Evolutionary conservation across 2,888 invertebrate genomes (phyloP).

Genomic region (Mantis religiosa): DNA sequence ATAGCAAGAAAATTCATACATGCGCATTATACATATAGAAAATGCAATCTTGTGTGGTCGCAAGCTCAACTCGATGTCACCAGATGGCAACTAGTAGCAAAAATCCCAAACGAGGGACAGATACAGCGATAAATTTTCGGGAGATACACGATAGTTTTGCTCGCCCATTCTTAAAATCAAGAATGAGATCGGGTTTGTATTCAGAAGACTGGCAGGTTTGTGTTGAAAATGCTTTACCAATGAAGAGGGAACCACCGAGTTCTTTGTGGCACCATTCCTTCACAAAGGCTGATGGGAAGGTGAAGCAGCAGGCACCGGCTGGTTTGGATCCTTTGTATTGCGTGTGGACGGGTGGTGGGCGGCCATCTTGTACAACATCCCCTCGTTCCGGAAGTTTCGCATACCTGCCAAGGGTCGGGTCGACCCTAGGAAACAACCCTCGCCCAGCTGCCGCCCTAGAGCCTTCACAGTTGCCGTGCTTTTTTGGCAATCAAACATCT

Average conservation of each 20-base stretch:
- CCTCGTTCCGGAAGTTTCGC: conserved; percentile 7
- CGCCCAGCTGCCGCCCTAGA: background rate
- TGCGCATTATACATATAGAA: too few relatives aligned
- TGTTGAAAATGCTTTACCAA: too few relatives aligned
- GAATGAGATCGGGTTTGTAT: too few relatives aligned
- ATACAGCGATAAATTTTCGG: background rate
- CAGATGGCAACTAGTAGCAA: too few relatives aligned
- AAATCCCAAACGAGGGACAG: too few relatives aligned
- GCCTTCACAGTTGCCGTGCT: background rate
- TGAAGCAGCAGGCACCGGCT: background rate
- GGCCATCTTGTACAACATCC: background rate
- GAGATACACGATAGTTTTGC: background rate
- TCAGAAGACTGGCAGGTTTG: too few relatives aligned
- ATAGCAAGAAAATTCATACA: too few relatives aligned
- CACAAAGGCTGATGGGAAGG: too few relatives aligned
- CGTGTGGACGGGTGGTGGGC: background rate
- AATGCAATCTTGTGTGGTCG: too few relatives aligned
- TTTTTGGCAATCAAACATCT: background rate
- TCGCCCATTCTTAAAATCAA: background rate
- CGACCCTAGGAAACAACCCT: background rate
- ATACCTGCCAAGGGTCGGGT: conserved; percentile 2
- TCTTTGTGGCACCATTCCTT: too few relatives aligned
- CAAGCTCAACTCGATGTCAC: too few relatives aligned
- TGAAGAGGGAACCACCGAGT: too few relatives aligned
- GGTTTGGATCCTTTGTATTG: background rate